phyloP scores from a whole-genome alignment of 1,140 invertebrate species.

The Solenopsis invicta region DNA sequence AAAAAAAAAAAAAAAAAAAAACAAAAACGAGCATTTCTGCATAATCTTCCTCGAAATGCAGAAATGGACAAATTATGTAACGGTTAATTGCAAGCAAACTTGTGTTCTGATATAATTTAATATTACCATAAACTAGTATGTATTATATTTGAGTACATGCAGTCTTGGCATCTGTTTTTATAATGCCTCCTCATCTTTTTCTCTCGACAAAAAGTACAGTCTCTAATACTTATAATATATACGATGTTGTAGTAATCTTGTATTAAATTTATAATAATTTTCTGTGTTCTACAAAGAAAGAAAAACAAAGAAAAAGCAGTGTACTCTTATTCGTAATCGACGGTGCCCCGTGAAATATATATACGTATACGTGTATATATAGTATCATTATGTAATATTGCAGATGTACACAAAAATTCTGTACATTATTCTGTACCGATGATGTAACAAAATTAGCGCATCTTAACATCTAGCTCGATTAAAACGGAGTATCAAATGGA shows the following conservation, averaged over 20 bases:
- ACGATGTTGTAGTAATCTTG: constrained; percentile 57
- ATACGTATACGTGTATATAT: constrained; percentile 48
- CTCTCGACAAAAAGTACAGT: constrained; percentile 45
- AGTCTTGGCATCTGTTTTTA: constrained; percentile 41
- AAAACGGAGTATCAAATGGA: constrained; percentile 57
- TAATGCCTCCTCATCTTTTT: constrained; percentile 49
- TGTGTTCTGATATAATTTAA: constrained; percentile 66
- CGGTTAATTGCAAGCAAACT: constrained; percentile 64
- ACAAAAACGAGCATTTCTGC: constrained; percentile 56
- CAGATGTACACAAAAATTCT: constrained; percentile 45
- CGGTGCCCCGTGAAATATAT: constrained; percentile 53
- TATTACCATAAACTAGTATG: constrained; percentile 66
- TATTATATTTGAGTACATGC: constrained; percentile 53
- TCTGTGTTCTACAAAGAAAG: constrained; percentile 38
- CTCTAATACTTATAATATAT: constrained; percentile 64
- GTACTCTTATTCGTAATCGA: constrained; percentile 69
- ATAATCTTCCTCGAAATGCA: constrained; percentile 66
- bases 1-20: constrained; percentile 47
- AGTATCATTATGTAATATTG: constrained; percentile 28
- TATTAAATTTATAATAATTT: constrained; percentile 63
- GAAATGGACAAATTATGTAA: constrained; percentile 52
- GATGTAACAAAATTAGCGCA: constrained; percentile 55
- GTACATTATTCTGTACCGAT: constrained; percentile 48
- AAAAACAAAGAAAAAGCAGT: constrained; percentile 25
- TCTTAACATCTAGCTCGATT: constrained; percentile 38